phyloP scores from a whole-genome alignment of 2,797 vertebrate species.

The Sebastolobus altivelis region DNA sequence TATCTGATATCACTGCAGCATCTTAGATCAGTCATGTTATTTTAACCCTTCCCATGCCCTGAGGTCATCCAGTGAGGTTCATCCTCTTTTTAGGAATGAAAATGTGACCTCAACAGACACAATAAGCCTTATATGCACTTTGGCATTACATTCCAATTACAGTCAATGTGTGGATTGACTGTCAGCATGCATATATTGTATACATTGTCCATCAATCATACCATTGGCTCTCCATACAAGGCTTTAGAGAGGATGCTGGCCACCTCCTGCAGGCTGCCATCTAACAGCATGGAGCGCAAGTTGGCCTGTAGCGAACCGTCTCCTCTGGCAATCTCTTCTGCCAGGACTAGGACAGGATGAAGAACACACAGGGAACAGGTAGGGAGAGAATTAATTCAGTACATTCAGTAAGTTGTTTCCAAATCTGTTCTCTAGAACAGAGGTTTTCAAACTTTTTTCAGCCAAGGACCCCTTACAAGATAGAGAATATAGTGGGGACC shows the following conservation, averaged over 20 bases:
- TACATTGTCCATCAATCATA: conserved; percentile 71
- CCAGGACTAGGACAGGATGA: conserved; percentile 86
- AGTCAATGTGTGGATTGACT: neutral
- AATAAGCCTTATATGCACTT: neutral
- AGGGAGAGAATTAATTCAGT: neutral
- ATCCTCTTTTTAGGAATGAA: neutral
- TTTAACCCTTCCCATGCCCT: neutral
- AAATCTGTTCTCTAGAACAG: neutral
- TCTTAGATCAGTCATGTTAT: neutral
- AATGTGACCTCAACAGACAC: neutral
- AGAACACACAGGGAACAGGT: conserved; percentile 25
- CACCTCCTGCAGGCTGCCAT: conserved; percentile 96
- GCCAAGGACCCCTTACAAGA: too few species aligned
- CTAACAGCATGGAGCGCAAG: conserved; percentile 94
- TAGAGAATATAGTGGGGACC: too few species aligned
- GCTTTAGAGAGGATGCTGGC: conserved; percentile 95
- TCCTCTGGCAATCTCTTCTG: conserved; percentile 92
- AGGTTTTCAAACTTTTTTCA: too few species aligned
- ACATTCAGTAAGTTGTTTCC: neutral
- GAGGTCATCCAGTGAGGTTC: neutral
- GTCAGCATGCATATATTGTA: neutral
- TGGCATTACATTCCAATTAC: neutral
- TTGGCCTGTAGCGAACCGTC: conserved; percentile 91
- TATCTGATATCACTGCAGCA: neutral
- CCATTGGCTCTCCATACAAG: conserved; percentile 97